Percentiles rank a stretch among this genome's conserved stretches.
These are phyloP conservation scores for Cataglyphis hispanica DNA, from an alignment of 1,140 invertebrate species.

Conservation along the genomic window DNA sequence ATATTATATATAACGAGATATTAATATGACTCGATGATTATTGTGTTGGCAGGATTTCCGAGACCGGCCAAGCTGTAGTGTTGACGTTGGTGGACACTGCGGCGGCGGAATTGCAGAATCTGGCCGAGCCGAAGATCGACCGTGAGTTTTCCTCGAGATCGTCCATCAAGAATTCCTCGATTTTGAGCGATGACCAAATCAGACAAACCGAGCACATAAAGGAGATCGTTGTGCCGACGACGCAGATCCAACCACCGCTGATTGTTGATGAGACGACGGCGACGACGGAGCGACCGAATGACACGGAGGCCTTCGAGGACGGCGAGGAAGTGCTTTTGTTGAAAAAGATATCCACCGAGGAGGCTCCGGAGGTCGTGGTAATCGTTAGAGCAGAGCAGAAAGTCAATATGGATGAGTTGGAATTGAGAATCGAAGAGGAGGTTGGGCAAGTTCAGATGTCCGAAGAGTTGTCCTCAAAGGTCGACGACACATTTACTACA, in stretches of 20 bases:
- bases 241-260: slow-evolving; percentile 29
- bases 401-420: slow-evolving; percentile 22
- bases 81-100: slow-evolving; percentile 89
- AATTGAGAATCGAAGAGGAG: slow-evolving; percentile 58
- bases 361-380: slow-evolving; percentile 75
- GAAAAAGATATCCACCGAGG: slow-evolving; percentile 41
- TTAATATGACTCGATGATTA: not conserved
- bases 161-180: slow-evolving; percentile 51
- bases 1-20: not conserved
- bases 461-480: slow-evolving; percentile 51
- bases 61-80: slow-evolving; percentile 89
- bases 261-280: slow-evolving; percentile 61
- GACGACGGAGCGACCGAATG: slow-evolving; percentile 35
- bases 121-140: slow-evolving; percentile 79
- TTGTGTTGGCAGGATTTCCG: slow-evolving; percentile 88
- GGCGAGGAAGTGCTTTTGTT: slow-evolving; percentile 7
- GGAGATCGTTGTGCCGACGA: slow-evolving; percentile 29
- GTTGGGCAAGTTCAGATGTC: slow-evolving; percentile 12
- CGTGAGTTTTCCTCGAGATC: slow-evolving; percentile 56
- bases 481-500: slow-evolving; percentile 66
- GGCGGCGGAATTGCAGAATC: slow-evolving; percentile 87
- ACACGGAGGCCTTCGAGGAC: slow-evolving; percentile 25
- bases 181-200: slow-evolving; percentile 10
- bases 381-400: slow-evolving; percentile 83
- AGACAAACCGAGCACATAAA: slow-evolving; percentile 11